A percentile compares a stretch with the other conserved stretches of the same genome.
Evolutionary conservation across 1,140 invertebrate genomes (phyloP).

Genomic region (Pseudomyrmex flavicornis): DNA sequence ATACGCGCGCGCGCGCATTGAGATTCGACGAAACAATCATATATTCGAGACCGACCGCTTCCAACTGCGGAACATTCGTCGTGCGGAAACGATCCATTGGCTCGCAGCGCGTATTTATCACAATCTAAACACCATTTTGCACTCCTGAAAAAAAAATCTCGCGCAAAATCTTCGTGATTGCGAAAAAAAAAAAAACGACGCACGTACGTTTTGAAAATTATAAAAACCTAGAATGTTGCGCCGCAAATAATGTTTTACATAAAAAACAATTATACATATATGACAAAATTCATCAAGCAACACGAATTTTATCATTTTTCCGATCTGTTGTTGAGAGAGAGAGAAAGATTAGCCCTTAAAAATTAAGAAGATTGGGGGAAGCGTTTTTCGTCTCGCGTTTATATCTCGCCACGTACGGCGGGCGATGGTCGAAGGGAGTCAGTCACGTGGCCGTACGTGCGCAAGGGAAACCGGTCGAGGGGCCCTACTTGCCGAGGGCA

Average conservation of each 20-base stretch:
- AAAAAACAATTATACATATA: too few relatives aligned
- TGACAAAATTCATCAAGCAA: too few relatives aligned
- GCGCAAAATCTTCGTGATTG: too few relatives aligned
- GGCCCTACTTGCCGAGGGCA: background rate
- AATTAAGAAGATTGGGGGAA: background rate
- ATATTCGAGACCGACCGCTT: conserved; percentile 29
- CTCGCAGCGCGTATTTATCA: background rate
- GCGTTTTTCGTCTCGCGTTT: conserved; percentile 20
- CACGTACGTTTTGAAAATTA: too few relatives aligned
- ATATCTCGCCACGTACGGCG: conserved; percentile 19
- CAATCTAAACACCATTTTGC: conserved; percentile 2
- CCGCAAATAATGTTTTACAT: too few relatives aligned
- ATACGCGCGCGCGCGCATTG: conserved; percentile 20
- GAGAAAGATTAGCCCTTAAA: conserved; percentile 40
- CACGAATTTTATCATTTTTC: too few relatives aligned
- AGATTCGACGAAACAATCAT: conserved; percentile 52
- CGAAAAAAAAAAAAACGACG: too few relatives aligned
- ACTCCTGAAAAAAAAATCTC: too few relatives aligned
- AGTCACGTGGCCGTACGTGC: conserved; percentile 69
- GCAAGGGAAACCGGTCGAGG: conserved; percentile 17
- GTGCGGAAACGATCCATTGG: conserved; percentile 21
- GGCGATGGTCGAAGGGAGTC: conserved; percentile 55
- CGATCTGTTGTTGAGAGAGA: too few relatives aligned
- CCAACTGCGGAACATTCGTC: conserved; percentile 8
- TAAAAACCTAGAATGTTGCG: too few relatives aligned